Conservation (phyloP, 2,113 vertebrate species). For the Pelvicachromis taeniatus region DNA sequence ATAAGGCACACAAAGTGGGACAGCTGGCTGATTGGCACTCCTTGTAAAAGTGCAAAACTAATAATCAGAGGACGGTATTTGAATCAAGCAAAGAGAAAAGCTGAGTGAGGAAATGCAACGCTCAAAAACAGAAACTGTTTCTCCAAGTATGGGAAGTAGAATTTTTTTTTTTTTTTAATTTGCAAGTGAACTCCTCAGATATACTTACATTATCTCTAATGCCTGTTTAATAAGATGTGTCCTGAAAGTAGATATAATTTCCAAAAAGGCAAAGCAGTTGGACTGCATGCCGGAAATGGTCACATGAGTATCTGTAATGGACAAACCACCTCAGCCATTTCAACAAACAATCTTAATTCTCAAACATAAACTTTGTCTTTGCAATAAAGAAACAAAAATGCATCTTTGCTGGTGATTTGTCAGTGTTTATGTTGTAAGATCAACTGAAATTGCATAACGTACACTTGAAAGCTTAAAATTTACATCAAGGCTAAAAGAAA, state of each 20-base stretch:
- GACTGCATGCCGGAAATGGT: background rate
- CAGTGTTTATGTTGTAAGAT: too few relatives aligned
- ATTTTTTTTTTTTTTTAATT: too few relatives aligned
- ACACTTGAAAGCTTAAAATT: background rate
- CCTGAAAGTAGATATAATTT: background rate
- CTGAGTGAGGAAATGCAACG: background rate
- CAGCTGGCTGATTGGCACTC: background rate
- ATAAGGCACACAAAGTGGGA: background rate
- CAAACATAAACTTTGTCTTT: too few relatives aligned
- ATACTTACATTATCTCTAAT: too few relatives aligned
- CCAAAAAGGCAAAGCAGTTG: background rate
- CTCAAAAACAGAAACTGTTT: background rate
- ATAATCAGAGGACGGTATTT: background rate
- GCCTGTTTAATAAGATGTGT: background rate
- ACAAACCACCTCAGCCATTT: background rate
- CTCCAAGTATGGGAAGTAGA: background rate
- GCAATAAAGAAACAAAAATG: too few relatives aligned
- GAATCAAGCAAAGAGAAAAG: background rate
- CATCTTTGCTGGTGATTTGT: too few relatives aligned
- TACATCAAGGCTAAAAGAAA: background rate
- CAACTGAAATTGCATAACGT: background rate
- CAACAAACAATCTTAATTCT: too few relatives aligned
- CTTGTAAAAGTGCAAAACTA: background rate
- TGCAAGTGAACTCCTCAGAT: too few relatives aligned
- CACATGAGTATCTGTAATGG: background rate